Evolutionary conservation across 2,113 vertebrate genomes (phyloP), one percentile per base, ranked within the genome.

Genomic region (Lonchura striata): DNA sequence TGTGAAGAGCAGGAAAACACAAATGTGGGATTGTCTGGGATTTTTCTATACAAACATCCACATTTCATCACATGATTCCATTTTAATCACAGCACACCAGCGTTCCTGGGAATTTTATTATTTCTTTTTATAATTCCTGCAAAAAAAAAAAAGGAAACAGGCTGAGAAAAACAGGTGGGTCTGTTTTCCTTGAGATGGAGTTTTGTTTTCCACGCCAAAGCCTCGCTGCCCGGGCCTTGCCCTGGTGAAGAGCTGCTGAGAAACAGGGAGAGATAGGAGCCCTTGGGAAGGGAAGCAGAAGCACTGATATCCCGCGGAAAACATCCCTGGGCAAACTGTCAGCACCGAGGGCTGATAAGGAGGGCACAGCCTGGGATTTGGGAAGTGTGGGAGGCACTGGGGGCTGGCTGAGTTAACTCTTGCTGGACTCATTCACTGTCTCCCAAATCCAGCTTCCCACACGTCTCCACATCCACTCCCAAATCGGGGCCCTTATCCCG

Each of bases 231-330:
- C 44, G 68, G 50, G 66, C 54, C 74, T 89, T 59, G 77, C 56
- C 77, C 56, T n/a, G 0, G 13, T 13, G 50, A 35, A 17, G 79
- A 91, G 39, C 59, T 59, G 61, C 70, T 74, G 88, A 87, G 86
- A 37, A 76, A 52, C 4, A 23, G 52, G 50, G 49, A 91, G 49
- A 71, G 87, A 91, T 63, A 92, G 90, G 75, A 88, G 74, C 75
- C 53, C 68, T 96, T 87, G 70, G 71, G 96, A 92, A 95, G 94
- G 89, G 87, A 95, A 92, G 76, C 84, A n/a, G 92, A 66, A 70
- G 46, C 17, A 0, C 61, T 79, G 88, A 93, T 94, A 91, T 31
- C 81, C 82, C 95, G 82, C 59, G 92, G 96, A 93, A 96, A 95
- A 96, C 92, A 90, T 71, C 69, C 82, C 91, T 12, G 79, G 60